Evolutionary conservation across 2,797 vertebrate genomes (phyloP).

Genomic region (Pelobates cultripes): DNA sequence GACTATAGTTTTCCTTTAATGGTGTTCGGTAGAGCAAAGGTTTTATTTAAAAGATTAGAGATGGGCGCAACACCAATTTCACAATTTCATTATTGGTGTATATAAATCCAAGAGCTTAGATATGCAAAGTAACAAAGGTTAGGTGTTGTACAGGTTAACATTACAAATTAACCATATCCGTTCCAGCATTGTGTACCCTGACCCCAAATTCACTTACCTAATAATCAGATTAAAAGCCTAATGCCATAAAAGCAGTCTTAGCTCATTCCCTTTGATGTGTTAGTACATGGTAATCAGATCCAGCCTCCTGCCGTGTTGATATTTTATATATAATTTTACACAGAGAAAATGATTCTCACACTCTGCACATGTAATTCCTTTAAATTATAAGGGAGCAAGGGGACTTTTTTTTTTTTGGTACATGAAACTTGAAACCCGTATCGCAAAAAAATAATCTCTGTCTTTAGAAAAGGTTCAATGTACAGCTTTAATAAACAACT

Average conservation of each 20-base stretch:
- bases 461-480: background rate
- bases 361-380: constrained; percentile 17
- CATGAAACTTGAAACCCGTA: constrained; percentile 11
- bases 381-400: constrained; percentile 14
- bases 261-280: constrained; percentile 28
- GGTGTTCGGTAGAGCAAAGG: background rate
- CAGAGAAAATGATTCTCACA: constrained; percentile 14
- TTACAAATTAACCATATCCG: background rate
- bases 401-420: background rate
- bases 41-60: background rate
- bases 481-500: no score
- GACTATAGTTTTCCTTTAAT: no score
- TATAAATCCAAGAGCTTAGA: constrained; percentile 22
- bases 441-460: background rate
- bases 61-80: background rate
- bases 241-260: background rate
- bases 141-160: constrained; percentile 6
- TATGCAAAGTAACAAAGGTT: constrained; percentile 25
- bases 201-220: constrained; percentile 20
- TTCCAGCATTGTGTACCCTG: background rate
- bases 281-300: constrained; percentile 30
- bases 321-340: constrained; percentile 13
- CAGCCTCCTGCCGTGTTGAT: constrained; percentile 16
- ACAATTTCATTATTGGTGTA: background rate
- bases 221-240: constrained; percentile 8